phyloP scores from a whole-genome alignment of 2,888 invertebrate genomes.

The Phortica magna region DNA sequence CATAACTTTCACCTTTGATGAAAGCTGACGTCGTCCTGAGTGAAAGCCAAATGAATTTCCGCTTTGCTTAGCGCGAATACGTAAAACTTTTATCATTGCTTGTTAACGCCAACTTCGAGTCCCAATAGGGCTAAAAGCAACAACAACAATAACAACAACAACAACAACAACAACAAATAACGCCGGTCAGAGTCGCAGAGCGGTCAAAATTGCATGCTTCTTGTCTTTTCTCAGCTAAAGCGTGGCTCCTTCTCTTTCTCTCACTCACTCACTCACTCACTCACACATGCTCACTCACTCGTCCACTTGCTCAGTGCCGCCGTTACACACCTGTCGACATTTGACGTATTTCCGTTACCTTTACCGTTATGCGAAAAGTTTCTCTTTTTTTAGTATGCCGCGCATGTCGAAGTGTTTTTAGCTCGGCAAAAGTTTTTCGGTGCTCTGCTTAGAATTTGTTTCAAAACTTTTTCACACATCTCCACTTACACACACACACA shows the following conservation, averaged over 20 bases:
- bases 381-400: slow-evolving; percentile 48
- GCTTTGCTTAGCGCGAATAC: slow-evolving; percentile 4
- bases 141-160: too few relatives aligned
- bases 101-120: not conserved
- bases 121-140: not conserved
- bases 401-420: slow-evolving; percentile 43
- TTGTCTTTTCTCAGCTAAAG: too few relatives aligned
- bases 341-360: slow-evolving; percentile 65
- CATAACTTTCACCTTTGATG: slow-evolving; percentile 10
- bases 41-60: slow-evolving; percentile 27
- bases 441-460: slow-evolving; percentile 55
- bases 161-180: too few relatives aligned
- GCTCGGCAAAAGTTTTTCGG: slow-evolving; percentile 57
- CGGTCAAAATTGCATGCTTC: not conserved
- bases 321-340: slow-evolving; percentile 60
- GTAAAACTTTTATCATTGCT: slow-evolving; percentile 2
- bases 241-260: not conserved
- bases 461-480: slow-evolving; percentile 57
- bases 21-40: not conserved
- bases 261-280: not conserved
- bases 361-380: slow-evolving; percentile 71
- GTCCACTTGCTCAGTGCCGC: too few relatives aligned
- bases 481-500: slow-evolving; percentile 18
- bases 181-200: not conserved
- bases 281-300: slow-evolving; percentile 29